Conservation (phyloP, 2,888 invertebrate species). For the Argynnis bischoffii region DNA sequence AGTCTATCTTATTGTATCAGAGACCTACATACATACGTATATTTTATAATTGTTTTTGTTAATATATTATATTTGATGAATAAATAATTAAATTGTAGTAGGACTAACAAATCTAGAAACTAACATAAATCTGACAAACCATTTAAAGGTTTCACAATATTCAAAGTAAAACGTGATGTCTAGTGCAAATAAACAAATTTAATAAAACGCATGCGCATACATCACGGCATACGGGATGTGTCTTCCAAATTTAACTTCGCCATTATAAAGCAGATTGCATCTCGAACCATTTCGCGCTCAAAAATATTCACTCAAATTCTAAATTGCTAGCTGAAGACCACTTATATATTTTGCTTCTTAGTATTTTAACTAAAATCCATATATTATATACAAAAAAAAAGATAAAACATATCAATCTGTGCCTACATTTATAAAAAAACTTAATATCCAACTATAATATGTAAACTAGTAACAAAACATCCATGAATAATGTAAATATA, state of each 20-base stretch:
- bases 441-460: too few species aligned
- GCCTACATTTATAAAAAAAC: too few species aligned
- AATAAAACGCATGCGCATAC: slow-evolving; percentile 47
- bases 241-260: slow-evolving; percentile 57
- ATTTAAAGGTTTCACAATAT: slow-evolving; percentile 24
- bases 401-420: too few species aligned
- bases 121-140: slow-evolving; percentile 20
- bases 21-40: too few species aligned
- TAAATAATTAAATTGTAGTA: not conserved
- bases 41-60: too few species aligned
- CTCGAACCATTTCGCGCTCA: slow-evolving; percentile 39
- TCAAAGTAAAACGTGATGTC: slow-evolving; percentile 28
- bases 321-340: not conserved
- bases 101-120: slow-evolving; percentile 3
- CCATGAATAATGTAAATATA: not conserved
- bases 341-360: too few species aligned
- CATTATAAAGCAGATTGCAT: slow-evolving; percentile 51
- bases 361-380: too few species aligned
- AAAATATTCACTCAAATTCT: slow-evolving; percentile 33
- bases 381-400: too few species aligned
- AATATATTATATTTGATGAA: not conserved
- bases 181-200: slow-evolving; percentile 43
- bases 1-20: too few species aligned
- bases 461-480: too few species aligned
- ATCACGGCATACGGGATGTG: slow-evolving; percentile 49